Base-by-base conservation (phyloP, 2,888 invertebrate genomes). In the Mesorhabditis belari region DNA sequence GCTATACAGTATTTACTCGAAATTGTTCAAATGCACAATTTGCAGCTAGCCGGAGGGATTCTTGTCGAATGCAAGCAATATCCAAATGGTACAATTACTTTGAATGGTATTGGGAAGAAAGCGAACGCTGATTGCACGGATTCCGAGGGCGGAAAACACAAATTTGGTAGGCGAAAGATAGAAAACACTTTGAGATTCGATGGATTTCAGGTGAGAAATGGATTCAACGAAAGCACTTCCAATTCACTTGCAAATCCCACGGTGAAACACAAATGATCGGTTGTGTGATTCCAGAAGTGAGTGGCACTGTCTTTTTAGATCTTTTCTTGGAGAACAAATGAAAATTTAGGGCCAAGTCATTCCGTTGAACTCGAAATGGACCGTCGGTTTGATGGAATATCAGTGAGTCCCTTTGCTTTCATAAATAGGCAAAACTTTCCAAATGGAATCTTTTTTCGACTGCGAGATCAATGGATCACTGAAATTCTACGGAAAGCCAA, bases 11-110 rank as follows among this genome's bases (percentile, higher is more conserved):
- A n/a, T n/a, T n/a, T n/a, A n/a, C n/a, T n/a, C n/a, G n/a, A n/a
- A n/a, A n/a, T n/a, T n/a, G n/a, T n/a, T n/a, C n/a, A n/a, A n/a
- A n/a, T n/a, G n/a, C n/a, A n/a, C n/a, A n/a, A 54, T 17, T 3
- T 12, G 6, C 6, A 54, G n/a, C 57, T 65, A 60, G 54, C 70
- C 50, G 57, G 58, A 12, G 71, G 70, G 56, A 59, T 66, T 56
- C 66, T 67, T 6, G 60, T 73, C 51, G 64, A 66, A 53, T 73
- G 73, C 58, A 60, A 65, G 61, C 62, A 68, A 57, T 65, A 69
- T 57, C 57, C 61, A 4, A 69, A 71, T 55, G 73, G 73, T 61
- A 73, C 71, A 5, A 64, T 73, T 63, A 60, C 70, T 3, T 60
- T 71, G 63, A 60, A 58, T 57, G 63, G 66, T 3, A 64, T 66